Evolutionary conservation across 1,140 invertebrate genomes (phyloP), one percentile per base, ranked within the genome.

Genomic region (Ooceraea biroi): DNA sequence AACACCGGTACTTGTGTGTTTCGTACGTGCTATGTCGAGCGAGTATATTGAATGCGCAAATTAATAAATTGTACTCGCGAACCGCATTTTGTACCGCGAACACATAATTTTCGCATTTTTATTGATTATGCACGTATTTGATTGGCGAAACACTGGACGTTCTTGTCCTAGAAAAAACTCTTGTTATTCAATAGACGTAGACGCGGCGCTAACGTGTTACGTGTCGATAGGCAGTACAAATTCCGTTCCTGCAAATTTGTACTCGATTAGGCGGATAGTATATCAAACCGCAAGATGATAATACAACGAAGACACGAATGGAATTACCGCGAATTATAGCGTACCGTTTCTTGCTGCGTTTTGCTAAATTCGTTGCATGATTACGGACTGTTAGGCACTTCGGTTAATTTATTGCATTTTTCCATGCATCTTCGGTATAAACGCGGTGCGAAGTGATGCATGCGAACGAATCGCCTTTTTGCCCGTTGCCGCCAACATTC

Each of bases 61-160:
- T 88, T 89, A 86, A 2, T 36, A 2, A 74, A 52, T 22, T 55
- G 84, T 80, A 84, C 84, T 84, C 71, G 63, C 48, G 44, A 12
- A 61, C n/a, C 46, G 66, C 58, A 69, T 74, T 78, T 73, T n/a
- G n/a, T n/a, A n/a, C n/a, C n/a, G n/a, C n/a, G n/a, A 17, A 57
- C 88, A 89, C 88, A 88, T 85, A 83, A 78, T 85, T 82, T 83
- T 88, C 82, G 58, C 72, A 83, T 84, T 88, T 88, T n/a, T 73
- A 83, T 83, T 82, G 78, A 52, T n/a, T n/a, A n/a, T n/a, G n/a
- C 48, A 36, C 58, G 63, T 50, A 48, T n/a, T n/a, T n/a, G 80
- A 84, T 84, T 80, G 80, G 36, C 57, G 61, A n/a, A 14, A 63
- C 14, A 14, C 7, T 17, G 60, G 44, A 22, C 19, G 22, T 50